Evolutionary conservation across 2,888 invertebrate species (phyloP).

Genomic region (Hyalella azteca): DNA sequence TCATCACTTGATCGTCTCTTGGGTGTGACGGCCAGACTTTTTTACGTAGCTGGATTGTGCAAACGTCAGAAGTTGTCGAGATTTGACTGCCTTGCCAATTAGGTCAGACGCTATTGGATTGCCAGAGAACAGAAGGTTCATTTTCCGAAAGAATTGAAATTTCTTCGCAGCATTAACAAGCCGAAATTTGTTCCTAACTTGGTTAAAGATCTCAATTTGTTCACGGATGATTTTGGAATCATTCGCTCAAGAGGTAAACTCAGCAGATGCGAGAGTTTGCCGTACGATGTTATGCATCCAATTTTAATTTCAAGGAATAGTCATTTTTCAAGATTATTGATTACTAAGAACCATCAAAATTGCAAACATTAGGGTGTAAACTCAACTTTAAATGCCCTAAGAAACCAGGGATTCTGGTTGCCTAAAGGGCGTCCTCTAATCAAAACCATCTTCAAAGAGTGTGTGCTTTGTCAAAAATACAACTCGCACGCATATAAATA

Average conservation of each 20-base stretch:
- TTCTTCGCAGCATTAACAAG: background rate
- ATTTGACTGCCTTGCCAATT: background rate
- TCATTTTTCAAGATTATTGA: background rate
- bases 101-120: background rate
- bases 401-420: slow-evolving; percentile 11
- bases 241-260: background rate
- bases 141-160: background rate
- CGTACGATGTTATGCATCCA: background rate
- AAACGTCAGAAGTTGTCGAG: background rate
- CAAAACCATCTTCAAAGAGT: background rate
- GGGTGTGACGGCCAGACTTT: background rate
- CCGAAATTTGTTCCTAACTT: background rate
- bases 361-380: slow-evolving; percentile 21
- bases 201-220: background rate
- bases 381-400: background rate
- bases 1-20: background rate
- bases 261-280: background rate
- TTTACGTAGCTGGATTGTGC: background rate
- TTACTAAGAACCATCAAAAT: background rate
- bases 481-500: background rate
- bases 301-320: background rate
- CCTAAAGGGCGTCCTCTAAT: background rate
- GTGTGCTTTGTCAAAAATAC: slow-evolving; percentile 2
- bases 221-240: background rate
- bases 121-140: background rate